Conservation (phyloP, 2,797 vertebrate genomes). For the Syngnathus acus region DNA sequence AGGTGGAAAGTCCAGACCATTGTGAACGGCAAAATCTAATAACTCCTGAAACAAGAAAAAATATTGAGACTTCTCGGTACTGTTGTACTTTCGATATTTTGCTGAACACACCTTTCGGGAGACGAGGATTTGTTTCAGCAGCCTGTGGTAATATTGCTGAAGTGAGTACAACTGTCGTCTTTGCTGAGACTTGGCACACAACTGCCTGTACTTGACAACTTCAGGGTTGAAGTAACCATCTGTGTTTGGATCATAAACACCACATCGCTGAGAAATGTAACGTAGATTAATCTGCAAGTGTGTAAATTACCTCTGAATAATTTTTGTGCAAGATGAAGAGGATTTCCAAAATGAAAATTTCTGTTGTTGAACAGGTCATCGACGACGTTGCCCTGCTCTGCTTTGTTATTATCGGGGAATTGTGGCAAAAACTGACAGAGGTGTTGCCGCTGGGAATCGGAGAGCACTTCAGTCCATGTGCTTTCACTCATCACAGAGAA, state of each 20-base stretch:
- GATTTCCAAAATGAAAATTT: constrained; percentile 90
- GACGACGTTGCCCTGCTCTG: constrained; percentile 78
- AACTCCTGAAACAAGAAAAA: constrained; percentile 70
- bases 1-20: constrained; percentile 74
- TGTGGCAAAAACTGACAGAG: constrained; percentile 86
- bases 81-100: background rate
- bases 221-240: constrained; percentile 96
- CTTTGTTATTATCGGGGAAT: constrained; percentile 73
- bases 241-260: constrained; percentile 43
- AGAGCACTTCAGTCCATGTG: constrained; percentile 86
- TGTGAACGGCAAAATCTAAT: constrained; percentile 81
- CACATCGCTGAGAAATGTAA: constrained; percentile 1
- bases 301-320: constrained; percentile 80
- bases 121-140: constrained; percentile 90
- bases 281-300: background rate
- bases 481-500: constrained; percentile 89
- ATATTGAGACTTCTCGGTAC: background rate
- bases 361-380: constrained; percentile 77
- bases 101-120: constrained; percentile 79
- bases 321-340: constrained; percentile 88
- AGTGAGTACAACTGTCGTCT: constrained; percentile 83
- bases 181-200: constrained; percentile 89
- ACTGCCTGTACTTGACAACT: constrained; percentile 91
- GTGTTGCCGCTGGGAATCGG: constrained; percentile 82
- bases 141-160: constrained; percentile 93